Base-by-base conservation (phyloP, 2,797 vertebrate genomes). In the Esox lucius region DNA sequence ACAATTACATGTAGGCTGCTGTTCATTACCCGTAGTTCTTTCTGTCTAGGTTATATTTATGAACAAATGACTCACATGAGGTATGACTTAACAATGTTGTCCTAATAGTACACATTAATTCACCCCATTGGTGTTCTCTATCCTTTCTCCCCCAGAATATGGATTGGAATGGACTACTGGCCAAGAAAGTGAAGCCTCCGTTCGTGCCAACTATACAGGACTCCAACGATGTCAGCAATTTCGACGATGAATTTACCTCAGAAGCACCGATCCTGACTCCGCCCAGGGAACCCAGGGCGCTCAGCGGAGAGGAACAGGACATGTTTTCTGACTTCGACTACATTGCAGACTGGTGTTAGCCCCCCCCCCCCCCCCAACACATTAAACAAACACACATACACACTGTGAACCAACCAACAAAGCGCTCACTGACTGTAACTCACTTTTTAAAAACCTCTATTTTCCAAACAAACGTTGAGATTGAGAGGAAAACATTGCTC, bases 331-430 rank as follows among this genome's bases (percentile, higher is more conserved):
- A 99, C 94, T 99, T 99, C 91, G 98, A 99, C 91, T 99, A 99
- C 92, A 96, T 99, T 65, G 98, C 97, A 83, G 98, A 99, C 92
- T 99, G 98, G 98, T 99, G 98, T 96, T 99, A 96, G 95, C 87
- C 35, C 31, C 48, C 46, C 31, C 16, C 46, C 31, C 16, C 62
- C 33, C 46, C 72, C 35, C 73, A 68, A 75, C 6, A 67, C 22
- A 16, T 26, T 46, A 26, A 11, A 73, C 33, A 82, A 39, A 81
- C 73, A 82, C 85, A 85, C 42, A 46, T 13, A 46, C 42, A 46
- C 91, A 88, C 89, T 91, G 90, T 90, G 90, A 92, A 90, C 81
- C 78, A 76, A 79, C 66, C 87, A 83, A 90, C 90, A 91, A 93
- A 94, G 95, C 87, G 87, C 84, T 83, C 88, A 93, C 94, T 92